Evolutionary conservation across 2,888 invertebrate species (phyloP).

Genomic region (Galerucella pusilla): DNA sequence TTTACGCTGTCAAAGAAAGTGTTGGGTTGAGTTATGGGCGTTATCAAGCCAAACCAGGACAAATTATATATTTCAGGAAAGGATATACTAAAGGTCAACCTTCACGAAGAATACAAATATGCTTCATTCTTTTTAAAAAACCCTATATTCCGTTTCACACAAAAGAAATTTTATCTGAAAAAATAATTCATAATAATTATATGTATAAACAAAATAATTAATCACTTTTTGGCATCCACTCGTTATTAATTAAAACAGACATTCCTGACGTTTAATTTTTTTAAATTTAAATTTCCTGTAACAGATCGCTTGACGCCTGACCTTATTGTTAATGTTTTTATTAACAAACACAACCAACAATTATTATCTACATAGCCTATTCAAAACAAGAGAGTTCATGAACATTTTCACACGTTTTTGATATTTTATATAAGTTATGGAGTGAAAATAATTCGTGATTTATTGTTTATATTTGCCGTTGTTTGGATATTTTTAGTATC

Average conservation of each 20-base stretch:
- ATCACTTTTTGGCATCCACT: neutral
- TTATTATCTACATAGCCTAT: neutral
- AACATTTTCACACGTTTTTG: constrained; percentile 26
- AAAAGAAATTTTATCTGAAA: too few relatives aligned
- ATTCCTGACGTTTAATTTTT: constrained; percentile 13
- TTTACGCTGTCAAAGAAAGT: too few relatives aligned
- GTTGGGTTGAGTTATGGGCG: too few relatives aligned
- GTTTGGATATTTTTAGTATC: neutral
- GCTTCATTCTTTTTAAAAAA: too few relatives aligned
- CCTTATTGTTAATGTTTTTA: constrained; percentile 3
- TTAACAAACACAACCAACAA: constrained; percentile 10
- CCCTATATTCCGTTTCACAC: too few relatives aligned
- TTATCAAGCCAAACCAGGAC: too few relatives aligned
- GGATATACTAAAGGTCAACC: too few relatives aligned
- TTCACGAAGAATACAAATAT: too few relatives aligned
- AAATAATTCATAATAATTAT: neutral
- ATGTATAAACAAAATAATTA: neutral
- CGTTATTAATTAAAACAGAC: neutral
- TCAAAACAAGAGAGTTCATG: constrained; percentile 6
- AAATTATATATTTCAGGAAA: too few relatives aligned
- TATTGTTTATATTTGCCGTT: neutral
- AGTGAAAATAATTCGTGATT: constrained; percentile 9
- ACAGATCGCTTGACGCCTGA: neutral
- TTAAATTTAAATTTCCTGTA: constrained; percentile 3
- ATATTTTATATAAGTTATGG: constrained; percentile 18